Evolutionary conservation across 1,140 invertebrate genomes (phyloP).

Genomic region (Neotoxoptera formosana): DNA sequence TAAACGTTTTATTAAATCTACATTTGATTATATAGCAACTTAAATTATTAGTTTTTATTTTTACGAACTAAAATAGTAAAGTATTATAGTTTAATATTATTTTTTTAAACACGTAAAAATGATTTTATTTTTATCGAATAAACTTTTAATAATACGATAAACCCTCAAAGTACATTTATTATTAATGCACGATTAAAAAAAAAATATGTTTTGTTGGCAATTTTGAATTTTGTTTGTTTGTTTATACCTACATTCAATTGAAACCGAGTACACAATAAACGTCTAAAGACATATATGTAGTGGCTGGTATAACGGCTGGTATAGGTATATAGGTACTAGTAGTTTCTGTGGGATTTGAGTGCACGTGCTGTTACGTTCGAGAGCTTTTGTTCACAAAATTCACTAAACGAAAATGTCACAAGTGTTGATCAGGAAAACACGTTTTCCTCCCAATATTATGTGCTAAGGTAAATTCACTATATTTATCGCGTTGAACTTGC

Average conservation of each 20-base stretch:
- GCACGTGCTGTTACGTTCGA: background rate
- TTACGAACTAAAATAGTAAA: background rate
- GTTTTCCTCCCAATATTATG: background rate
- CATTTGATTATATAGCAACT: background rate
- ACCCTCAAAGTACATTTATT: background rate
- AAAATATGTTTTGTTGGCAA: background rate
- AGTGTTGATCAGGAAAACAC: background rate
- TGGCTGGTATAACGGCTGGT: background rate
- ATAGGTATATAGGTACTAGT: background rate
- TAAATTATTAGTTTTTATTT: background rate
- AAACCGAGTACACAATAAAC: background rate
- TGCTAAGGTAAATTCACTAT: background rate
- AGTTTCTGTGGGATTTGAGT: slow-evolving; percentile 8
- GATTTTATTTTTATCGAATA: background rate
- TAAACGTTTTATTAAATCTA: background rate
- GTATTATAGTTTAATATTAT: background rate
- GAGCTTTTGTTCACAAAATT: background rate
- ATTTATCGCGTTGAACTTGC: background rate
- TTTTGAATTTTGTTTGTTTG: background rate
- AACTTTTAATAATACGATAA: background rate
- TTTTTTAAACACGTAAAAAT: background rate
- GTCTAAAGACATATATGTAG: background rate
- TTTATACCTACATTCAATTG: background rate
- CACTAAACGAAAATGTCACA: slow-evolving; percentile 6
- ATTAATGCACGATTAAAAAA: background rate